Evolutionary conservation across 2,797 vertebrate genomes (phyloP).

Genomic region (Coranthus polyacanthus): DNA sequence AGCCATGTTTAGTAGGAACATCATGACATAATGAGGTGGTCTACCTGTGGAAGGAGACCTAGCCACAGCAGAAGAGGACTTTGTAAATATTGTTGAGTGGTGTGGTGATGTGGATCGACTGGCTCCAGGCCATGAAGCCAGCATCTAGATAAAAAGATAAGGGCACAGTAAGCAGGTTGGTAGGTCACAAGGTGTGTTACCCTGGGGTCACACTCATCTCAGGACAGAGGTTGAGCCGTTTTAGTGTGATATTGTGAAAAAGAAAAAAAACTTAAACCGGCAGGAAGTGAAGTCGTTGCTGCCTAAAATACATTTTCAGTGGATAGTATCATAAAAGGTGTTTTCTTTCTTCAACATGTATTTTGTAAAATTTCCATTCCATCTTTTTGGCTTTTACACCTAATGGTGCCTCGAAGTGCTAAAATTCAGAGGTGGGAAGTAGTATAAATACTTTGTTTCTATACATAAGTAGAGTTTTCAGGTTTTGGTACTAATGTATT

Average conservation of each 20-base stretch:
- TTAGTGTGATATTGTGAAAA: neutral
- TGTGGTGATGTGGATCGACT: constrained; percentile 12
- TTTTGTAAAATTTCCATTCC: no score
- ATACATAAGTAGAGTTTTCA: no score
- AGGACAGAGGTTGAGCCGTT: neutral
- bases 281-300: no score
- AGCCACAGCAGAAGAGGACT: constrained; percentile 34
- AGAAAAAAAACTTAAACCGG: neutral
- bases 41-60: constrained; percentile 48
- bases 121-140: constrained; percentile 35
- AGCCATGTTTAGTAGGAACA: neutral
- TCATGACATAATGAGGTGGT: neutral
- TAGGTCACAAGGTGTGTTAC: neutral
- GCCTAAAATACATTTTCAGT: no score
- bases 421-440: no score
- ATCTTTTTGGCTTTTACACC: no score
- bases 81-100: constrained; percentile 23
- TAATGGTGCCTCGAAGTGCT: no score
- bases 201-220: no score
- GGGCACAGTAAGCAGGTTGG: neutral
- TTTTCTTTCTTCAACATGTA: no score
- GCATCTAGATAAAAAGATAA: constrained; percentile 21
- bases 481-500: no score
- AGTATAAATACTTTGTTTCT: no score
- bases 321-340: no score